phyloP scores from a whole-genome alignment of 92 coral and sea anemone genomes.

The Phenganax marumi region DNA sequence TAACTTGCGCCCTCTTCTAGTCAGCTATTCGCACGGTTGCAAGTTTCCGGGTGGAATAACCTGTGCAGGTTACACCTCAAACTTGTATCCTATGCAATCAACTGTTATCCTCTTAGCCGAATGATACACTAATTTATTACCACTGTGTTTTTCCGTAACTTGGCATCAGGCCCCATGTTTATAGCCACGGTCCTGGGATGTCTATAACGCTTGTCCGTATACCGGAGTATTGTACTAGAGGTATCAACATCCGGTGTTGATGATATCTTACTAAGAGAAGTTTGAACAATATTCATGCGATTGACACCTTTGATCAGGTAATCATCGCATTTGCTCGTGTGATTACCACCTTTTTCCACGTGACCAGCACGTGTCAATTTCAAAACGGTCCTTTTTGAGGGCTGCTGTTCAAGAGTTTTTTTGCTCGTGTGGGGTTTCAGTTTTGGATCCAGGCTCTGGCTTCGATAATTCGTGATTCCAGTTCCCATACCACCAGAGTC shows the following conservation, averaged over 20 bases:
- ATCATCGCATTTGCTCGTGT: not conserved
- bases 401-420: not conserved
- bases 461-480: not conserved
- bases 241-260: conserved; percentile 25
- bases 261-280: conserved; percentile 5
- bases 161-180: conserved; percentile 29
- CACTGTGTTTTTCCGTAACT: conserved; percentile 9
- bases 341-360: not conserved
- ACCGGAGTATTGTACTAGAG: conserved; percentile 40
- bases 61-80: not conserved
- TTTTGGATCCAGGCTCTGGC: not conserved
- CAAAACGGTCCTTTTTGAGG: not conserved
- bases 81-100: not conserved
- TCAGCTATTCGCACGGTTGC: too few relatives aligned
- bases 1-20: too few relatives aligned
- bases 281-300: not conserved
- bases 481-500: not conserved
- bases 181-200: conserved; percentile 13
- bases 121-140: conserved; percentile 10
- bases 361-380: not conserved
- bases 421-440: not conserved
- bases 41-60: too few relatives aligned
- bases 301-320: not conserved
- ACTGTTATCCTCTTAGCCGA: not conserved
- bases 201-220: conserved; percentile 26